Conservation (phyloP, 2,797 vertebrate species). For the Leontocebus nigricollis region DNA sequence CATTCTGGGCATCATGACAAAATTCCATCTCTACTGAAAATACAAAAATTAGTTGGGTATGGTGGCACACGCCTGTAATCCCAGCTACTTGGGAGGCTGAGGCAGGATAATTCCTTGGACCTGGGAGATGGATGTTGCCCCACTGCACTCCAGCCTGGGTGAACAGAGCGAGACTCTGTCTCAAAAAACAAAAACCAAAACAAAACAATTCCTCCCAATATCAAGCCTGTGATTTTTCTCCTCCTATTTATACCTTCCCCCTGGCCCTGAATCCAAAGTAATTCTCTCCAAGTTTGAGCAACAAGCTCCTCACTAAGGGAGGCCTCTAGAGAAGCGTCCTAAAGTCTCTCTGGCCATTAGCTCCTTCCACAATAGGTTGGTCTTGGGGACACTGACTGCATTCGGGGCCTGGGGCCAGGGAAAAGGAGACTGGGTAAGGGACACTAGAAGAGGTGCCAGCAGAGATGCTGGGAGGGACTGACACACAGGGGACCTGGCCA, state of each 20-base stretch:
- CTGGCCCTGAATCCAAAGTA: not conserved
- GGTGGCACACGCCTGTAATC: not conserved
- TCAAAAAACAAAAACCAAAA: not conserved
- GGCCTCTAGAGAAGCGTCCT: not conserved
- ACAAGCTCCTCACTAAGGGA: not conserved
- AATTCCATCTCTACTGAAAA: not conserved
- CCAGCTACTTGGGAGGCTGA: not conserved
- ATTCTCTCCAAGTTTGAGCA: not conserved
- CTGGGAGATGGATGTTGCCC: not conserved
- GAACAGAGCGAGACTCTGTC: not conserved
- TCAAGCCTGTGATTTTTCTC: not conserved
- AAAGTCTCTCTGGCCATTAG: not conserved
- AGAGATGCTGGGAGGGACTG: not conserved
- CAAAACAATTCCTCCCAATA: not conserved
- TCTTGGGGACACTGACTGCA: not conserved
- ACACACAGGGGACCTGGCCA: fast-evolving
- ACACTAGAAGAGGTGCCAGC: not conserved
- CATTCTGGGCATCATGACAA: not conserved
- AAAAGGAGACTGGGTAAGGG: not conserved
- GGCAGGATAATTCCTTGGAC: not conserved
- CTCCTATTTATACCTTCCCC: not conserved
- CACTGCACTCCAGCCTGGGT: not conserved
- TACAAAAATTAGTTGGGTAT: not conserved
- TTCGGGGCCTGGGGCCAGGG: fast-evolving
- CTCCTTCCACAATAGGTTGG: not conserved